phyloP scores from a whole-genome alignment of 2,113 vertebrate species.

The Clarias magur region DNA sequence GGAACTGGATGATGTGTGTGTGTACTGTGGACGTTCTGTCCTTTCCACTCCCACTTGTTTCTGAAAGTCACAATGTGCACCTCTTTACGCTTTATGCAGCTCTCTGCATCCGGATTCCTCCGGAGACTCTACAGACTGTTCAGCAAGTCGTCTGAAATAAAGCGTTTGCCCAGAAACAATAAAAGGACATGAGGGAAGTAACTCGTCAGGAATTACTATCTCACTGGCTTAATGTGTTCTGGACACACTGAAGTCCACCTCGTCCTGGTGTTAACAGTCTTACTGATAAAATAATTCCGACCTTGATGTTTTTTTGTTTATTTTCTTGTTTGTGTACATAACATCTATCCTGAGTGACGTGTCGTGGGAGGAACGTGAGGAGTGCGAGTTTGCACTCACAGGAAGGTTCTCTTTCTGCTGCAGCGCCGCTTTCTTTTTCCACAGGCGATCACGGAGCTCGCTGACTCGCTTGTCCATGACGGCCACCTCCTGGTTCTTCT shows the following conservation, averaged over 20 bases:
- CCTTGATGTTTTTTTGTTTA: neutral
- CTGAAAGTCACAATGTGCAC: neutral
- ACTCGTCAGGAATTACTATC: neutral
- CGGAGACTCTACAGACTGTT: too few species aligned
- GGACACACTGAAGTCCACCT: neutral
- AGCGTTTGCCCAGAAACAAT: neutral
- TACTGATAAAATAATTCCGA: neutral
- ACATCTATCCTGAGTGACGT: neutral
- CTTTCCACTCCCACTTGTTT: neutral
- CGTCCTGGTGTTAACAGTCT: neutral
- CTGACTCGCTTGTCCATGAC: conserved; percentile 93
- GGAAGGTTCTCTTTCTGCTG: conserved; percentile 94
- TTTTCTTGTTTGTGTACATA: neutral
- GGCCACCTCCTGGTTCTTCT: conserved; percentile 91
- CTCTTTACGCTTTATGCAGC: too few species aligned
- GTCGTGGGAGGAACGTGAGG: too few species aligned
- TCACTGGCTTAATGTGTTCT: neutral
- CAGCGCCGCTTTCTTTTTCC: conserved; percentile 96
- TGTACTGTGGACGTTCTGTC: neutral
- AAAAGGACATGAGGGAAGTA: neutral
- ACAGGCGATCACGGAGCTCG: conserved; percentile 92
- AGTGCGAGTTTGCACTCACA: conserved; percentile 70
- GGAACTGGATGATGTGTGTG: neutral
- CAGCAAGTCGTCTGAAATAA: neutral
- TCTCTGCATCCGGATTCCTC: too few species aligned